Base-by-base conservation (phyloP, 2,797 vertebrate species). In the Danio jaintianensis region DNA sequence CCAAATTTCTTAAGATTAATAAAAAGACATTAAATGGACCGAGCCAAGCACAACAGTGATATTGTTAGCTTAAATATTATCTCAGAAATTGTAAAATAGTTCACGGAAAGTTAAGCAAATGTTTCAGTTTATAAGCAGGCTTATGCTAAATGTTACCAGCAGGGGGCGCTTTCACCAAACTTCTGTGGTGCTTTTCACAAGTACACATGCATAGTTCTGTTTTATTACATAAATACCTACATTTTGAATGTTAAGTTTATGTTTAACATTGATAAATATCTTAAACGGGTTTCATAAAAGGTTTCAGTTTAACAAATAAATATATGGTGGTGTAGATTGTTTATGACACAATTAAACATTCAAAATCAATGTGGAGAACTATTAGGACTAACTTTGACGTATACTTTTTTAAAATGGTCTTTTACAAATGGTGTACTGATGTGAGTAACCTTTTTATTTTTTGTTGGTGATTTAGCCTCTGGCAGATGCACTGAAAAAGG, bases 401-500 rank as follows among this genome's bases (percentile, higher is more conserved):
- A 12, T 4, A 1, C 20, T 55, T 20, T 58, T 10, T 1, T 12
- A 58, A 58, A 12, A 11, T 11, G 4, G 58, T 22, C 1, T 7
- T 38, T 2, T 38, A 7, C 12, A n/a, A n/a, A n/a, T 36, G 13
- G 56, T 38, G 0, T 36, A 8, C 40, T 75, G n/a, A 8, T 16
- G 2, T 36, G 6, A 66, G n/a, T 58, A 48, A 13, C 5, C 5
- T 20, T 6, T 9, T 1, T 64, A 3, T 9, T 5, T 12, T 15
- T 12, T 68, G 0, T 50, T 62, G 82, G 20, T 85, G n/a, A 83
- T 64, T n/a, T 74, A 99, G 97, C 87, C 85, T 12, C 85, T 99
- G 85, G 92, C 91, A 1, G 86, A 92, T 7, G 85, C 40, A 10
- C 89, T 98, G 88, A 94, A 93, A 88, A 93, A 93, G 1, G 94